These are phyloP conservation scores for Gadus macrocephalus DNA, from an alignment of 2,113 vertebrate species.

Conservation along the genomic window DNA sequence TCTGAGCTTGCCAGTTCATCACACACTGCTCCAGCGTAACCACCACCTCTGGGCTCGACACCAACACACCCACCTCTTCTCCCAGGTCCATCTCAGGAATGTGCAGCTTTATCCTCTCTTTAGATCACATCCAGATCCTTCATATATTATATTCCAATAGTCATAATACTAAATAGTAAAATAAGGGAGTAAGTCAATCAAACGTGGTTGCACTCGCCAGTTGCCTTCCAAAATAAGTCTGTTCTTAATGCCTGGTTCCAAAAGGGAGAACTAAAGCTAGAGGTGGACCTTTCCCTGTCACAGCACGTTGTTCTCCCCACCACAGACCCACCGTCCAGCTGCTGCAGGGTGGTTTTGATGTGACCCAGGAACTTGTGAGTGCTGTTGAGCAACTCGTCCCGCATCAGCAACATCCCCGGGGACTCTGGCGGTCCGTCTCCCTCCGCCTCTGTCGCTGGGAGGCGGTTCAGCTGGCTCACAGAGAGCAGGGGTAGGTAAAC, in stretches of 20 bases:
- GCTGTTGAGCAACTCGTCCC: conserved; percentile 76
- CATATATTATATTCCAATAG: not conserved
- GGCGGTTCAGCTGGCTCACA: conserved; percentile 61
- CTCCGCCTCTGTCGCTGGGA: conserved; percentile 12
- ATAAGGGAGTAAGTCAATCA: too few species aligned
- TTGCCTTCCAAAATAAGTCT: too few species aligned
- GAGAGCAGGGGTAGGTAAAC: conserved; percentile 70
- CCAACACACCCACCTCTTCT: conserved; percentile 62
- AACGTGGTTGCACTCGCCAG: too few species aligned
- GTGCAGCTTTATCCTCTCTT: conserved; percentile 77
- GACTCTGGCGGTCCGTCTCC: conserved; percentile 37
- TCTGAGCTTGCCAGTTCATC: conserved; percentile 82
- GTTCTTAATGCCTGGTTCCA: too few species aligned
- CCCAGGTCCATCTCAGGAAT: conserved; percentile 80
- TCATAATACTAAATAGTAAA: too few species aligned
- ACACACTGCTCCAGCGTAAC: conserved; percentile 78
- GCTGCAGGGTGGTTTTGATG: conserved; percentile 69
- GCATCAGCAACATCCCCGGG: conserved; percentile 33
- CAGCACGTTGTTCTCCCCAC: too few species aligned
- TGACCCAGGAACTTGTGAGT: conserved; percentile 69
- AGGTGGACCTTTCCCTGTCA: too few species aligned
- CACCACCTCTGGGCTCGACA: conserved; percentile 58
- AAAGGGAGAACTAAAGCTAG: too few species aligned
- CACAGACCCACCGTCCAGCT: conserved; percentile 69
- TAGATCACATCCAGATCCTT: not conserved